A percentile compares a stretch with the other conserved stretches of the same genome.
Evolutionary conservation across 2,113 vertebrate genomes (phyloP).

Genomic region (Myotis lucifugus): DNA sequence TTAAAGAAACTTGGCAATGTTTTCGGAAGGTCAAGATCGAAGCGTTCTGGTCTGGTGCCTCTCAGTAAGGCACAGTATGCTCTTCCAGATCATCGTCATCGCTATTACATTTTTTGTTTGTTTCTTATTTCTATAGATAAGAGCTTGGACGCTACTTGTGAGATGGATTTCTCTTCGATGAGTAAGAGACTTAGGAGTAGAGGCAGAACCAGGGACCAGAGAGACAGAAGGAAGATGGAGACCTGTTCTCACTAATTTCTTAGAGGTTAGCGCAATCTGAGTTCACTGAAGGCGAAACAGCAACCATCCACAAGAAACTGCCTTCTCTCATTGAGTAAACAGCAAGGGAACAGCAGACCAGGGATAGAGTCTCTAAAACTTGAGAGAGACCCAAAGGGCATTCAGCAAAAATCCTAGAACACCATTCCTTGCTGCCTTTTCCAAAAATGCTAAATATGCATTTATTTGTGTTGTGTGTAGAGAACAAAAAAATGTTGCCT

Average conservation of each 20-base stretch:
- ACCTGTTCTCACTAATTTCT: not conserved
- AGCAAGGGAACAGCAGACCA: not conserved
- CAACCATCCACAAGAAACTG: not conserved
- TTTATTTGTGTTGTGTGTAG: not conserved
- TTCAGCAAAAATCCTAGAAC: not conserved
- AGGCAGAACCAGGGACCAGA: not conserved
- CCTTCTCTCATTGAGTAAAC: not conserved
- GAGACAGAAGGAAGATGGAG: not conserved
- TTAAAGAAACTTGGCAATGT: not conserved
- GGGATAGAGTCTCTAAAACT: not conserved
- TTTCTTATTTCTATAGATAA: slow-evolving; percentile 55
- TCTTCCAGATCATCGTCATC: not conserved
- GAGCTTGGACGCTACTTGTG: not conserved
- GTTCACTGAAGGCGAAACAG: not conserved
- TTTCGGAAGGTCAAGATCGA: slow-evolving; percentile 1
- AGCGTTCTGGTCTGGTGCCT: not conserved
- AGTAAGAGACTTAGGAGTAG: not conserved
- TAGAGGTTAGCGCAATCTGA: not conserved
- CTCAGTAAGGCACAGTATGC: not conserved
- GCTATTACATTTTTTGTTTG: not conserved
- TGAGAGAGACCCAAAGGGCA: not conserved
- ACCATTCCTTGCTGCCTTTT: not conserved
- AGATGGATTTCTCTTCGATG: not conserved
- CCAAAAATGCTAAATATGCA: not conserved
- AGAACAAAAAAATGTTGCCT: not conserved